A percentile compares a stretch with the other conserved stretches of the same genome.
Conservation (phyloP, 2,113 vertebrate species). For the Pituophis catenifer region DNA sequence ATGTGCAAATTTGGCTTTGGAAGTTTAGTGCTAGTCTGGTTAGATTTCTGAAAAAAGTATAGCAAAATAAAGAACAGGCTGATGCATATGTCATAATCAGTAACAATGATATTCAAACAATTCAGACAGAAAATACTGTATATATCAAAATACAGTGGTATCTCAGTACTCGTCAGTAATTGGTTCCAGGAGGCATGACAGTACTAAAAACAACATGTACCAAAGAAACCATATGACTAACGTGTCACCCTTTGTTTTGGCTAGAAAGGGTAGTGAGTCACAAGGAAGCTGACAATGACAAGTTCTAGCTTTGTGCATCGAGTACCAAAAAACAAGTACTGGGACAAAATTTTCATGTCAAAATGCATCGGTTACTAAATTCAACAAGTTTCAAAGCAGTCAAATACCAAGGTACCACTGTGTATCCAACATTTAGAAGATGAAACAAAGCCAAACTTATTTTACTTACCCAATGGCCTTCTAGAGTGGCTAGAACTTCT, state of each 20-base stretch:
- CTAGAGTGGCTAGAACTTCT: slow-evolving; percentile 93
- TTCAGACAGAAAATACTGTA: not conserved
- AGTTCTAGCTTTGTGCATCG: not conserved
- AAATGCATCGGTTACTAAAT: not conserved
- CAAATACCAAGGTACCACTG: not conserved
- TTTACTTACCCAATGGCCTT: slow-evolving; percentile 97
- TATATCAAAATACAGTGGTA: not conserved
- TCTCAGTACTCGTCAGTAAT: not conserved
- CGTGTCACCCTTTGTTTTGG: not conserved
- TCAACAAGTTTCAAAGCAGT: not conserved
- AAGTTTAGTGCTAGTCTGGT: not conserved
- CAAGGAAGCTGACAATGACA: not conserved
- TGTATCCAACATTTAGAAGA: slow-evolving; percentile 10
- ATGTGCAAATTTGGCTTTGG: not conserved
- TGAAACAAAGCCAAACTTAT: not conserved
- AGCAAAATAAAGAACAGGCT: not conserved
- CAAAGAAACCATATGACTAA: not conserved
- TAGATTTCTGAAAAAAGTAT: not conserved
- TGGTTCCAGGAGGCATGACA: not conserved
- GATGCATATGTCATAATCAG: not conserved
- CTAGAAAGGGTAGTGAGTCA: not conserved
- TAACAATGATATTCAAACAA: not conserved
- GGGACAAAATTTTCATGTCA: not conserved
- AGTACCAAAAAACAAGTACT: not conserved
- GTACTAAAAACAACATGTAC: not conserved